Conservation (phyloP, 2,797 vertebrate genomes). For the Danio tinwini region DNA sequence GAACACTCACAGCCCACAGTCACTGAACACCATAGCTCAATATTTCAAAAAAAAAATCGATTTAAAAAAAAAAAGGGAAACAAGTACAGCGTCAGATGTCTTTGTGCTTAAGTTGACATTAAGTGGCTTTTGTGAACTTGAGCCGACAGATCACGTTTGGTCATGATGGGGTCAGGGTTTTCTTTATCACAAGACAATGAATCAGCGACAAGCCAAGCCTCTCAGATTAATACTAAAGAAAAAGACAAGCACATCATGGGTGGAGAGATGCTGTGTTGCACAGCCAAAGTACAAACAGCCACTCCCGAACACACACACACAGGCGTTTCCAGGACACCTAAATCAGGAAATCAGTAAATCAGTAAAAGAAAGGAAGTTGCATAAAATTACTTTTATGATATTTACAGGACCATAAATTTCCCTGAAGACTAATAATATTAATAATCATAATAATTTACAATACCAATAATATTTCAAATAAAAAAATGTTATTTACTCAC, state of each 20-base stretch:
- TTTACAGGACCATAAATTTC: not conserved
- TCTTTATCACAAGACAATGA: not conserved
- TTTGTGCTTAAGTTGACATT: not conserved
- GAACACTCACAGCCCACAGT: not conserved
- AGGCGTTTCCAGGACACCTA: not conserved
- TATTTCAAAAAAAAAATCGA: not conserved
- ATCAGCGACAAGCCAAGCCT: not conserved
- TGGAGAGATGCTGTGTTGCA: not conserved
- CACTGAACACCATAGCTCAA: not conserved
- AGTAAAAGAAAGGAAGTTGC: not conserved
- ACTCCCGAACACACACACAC: not conserved
- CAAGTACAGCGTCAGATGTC: not conserved
- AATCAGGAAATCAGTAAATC: slow-evolving; percentile 19
- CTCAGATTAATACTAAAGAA: not conserved
- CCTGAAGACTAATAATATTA: not conserved
- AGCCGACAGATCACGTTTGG: not conserved
- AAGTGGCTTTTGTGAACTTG: not conserved
- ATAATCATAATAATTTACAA: not conserved
- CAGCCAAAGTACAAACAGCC: not conserved
- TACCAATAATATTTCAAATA: not conserved
- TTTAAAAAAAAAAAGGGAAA: not conserved
- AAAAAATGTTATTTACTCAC: not conserved
- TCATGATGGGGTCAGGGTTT: not conserved
- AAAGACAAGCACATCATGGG: not conserved
- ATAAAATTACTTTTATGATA: not conserved